Percentiles rank a stretch among this genome's conserved stretches.
Conservation (phyloP, 2,113 vertebrate species). For the Pachyramphus minor region DNA sequence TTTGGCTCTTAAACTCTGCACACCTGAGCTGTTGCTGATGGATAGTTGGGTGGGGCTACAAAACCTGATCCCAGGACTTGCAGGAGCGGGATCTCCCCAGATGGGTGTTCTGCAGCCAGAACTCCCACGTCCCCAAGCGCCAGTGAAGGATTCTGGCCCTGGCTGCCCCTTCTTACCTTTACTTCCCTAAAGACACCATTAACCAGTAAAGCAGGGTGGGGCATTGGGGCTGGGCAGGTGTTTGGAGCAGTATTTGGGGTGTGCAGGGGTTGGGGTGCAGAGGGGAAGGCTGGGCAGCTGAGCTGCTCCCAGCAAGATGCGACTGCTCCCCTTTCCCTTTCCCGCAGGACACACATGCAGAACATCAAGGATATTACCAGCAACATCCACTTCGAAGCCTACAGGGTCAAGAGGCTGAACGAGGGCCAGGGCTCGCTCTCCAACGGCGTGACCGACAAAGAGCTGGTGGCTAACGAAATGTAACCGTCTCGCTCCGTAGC, state of each 20-base stretch:
- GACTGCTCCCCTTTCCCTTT: not conserved
- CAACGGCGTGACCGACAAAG: conserved; percentile 80
- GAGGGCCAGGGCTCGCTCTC: conserved; percentile 84
- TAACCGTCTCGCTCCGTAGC: conserved; percentile 63
- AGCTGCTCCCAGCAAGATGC: not conserved
- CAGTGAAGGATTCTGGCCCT: not conserved
- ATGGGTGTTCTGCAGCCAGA: not conserved
- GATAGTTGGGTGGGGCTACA: not conserved
- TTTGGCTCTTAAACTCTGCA: not conserved
- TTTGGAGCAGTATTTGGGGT: not conserved
- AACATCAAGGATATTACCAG: conserved; percentile 98
- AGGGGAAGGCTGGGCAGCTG: not conserved
- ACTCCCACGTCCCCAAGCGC: accelerated
- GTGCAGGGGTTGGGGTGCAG: not conserved
- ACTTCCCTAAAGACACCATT: accelerated
- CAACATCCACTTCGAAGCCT: conserved; percentile 96
- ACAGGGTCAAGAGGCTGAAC: conserved; percentile 91
- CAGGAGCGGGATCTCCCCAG: accelerated
- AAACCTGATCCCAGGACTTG: not conserved
- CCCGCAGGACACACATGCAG: conserved; percentile 95
- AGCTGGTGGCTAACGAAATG: conserved; percentile 86
- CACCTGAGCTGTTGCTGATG: accelerated
- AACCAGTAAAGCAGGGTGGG: not conserved
- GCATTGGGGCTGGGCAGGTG: accelerated
- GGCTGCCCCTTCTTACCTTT: not conserved